phyloP scores from a whole-genome alignment of 2,797 vertebrate genomes.

The Sebastes diaconus region DNA sequence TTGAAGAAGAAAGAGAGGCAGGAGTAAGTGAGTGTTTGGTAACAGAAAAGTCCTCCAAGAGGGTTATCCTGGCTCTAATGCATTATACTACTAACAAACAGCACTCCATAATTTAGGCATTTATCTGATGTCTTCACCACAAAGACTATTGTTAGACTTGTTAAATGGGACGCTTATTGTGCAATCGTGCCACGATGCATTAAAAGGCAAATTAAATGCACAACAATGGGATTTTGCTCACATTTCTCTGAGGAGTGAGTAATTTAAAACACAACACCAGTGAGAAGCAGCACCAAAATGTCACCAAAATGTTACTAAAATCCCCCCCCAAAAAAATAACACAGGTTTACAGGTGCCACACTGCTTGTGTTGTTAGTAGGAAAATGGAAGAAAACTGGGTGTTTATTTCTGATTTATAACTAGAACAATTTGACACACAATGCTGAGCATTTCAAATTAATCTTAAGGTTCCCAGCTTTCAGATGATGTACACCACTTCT shows the following conservation, averaged over 20 bases:
- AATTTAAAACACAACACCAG: neutral
- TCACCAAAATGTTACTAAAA: neutral
- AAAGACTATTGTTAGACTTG: constrained; percentile 8
- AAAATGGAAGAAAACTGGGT: neutral
- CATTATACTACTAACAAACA: constrained; percentile 1
- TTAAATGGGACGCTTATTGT: neutral
- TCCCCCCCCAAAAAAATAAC: neutral
- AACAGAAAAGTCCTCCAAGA: constrained; percentile 13
- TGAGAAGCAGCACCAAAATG: neutral
- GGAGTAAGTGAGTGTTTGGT: constrained; percentile 6
- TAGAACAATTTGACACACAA: too few species aligned
- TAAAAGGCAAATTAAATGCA: neutral
- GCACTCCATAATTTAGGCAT: constrained; percentile 8
- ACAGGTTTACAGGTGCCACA: neutral
- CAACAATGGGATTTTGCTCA: constrained; percentile 2
- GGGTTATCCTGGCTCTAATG: neutral
- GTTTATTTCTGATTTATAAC: too few species aligned
- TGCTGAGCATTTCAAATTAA: too few species aligned
- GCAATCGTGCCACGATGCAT: neutral
- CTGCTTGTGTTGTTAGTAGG: neutral
- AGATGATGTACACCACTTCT: too few species aligned
- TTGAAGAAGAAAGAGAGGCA: neutral
- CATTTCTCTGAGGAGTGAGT: neutral
- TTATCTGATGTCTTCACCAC: constrained; percentile 14
- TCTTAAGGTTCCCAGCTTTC: too few species aligned